Evolutionary conservation across 2,888 invertebrate genomes (phyloP), one percentile per base, ranked within the genome.

Genomic region (Drosophila mimica): DNA sequence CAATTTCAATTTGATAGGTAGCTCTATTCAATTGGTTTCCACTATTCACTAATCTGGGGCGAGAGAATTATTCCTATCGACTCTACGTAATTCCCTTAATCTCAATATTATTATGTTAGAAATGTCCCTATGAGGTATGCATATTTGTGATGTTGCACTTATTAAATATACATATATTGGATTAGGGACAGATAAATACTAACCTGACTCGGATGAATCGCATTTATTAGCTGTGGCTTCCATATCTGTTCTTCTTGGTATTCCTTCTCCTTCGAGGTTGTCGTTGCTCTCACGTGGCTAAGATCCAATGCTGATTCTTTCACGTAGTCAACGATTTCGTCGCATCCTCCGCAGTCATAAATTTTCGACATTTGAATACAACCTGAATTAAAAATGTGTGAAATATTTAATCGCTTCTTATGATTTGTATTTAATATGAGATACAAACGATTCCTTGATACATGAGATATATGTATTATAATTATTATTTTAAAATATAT

Each of bases 1-100:
- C 74, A 48, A 59, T 49, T 51, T 46, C 62, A 59, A 71, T 53
- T 70, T 70, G 30, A 48, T 59, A 40, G 46, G 34, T 58, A 20
- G 40, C 46, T 15, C 38, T 38, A 46, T 51, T 49, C 56, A 68
- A 56, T 28, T 40, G 38, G 49, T 34, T 3, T 46, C 4, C 25
- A 46, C 7, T 8, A 25, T 46, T 25, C 8, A 46, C 15, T 5
- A 43, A 20, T 36, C 17, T 3, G 36, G 36, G 17, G 17, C 17
- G 36, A 7, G 7, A 17, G 3, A 36, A 17, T 36, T 36, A 36
- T 36, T 36, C 17, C 7, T 7, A 36, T 36, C 36, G 36, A 2
- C 17, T 36, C 6, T 6, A 6, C 17, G 15, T 7, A n/a, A 40
- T n/a, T 40, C n/a, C 17, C 17, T 38, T 4, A 38, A 46, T 7